phyloP scores from a whole-genome alignment of 2,113 vertebrate genomes.

The western clawed frog (Xenopus tropicalis) region DNA sequence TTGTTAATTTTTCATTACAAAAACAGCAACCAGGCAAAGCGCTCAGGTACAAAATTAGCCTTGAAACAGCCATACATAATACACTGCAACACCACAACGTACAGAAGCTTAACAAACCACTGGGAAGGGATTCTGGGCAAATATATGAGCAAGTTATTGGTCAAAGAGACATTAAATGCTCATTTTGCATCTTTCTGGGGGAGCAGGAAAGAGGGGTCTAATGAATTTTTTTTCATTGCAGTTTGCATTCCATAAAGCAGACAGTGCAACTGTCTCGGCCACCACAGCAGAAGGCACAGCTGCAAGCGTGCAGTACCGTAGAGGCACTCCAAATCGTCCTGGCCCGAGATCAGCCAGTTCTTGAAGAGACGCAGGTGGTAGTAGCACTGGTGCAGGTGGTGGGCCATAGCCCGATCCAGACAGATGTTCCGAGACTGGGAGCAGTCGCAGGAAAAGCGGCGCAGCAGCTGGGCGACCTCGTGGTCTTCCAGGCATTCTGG shows the following conservation, averaged over 20 bases:
- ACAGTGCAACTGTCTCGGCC: constrained; percentile 53
- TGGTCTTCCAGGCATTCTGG: constrained; percentile 88
- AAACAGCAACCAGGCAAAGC: constrained; percentile 41
- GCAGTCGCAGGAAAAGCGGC: constrained; percentile 86
- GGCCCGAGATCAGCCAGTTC: constrained; percentile 97
- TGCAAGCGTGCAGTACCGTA: constrained; percentile 80
- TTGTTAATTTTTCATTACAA: constrained; percentile 8
- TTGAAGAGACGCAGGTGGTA: constrained; percentile 98
- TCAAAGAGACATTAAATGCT: constrained; percentile 28
- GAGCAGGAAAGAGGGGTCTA: not conserved
- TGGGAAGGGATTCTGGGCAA: constrained; percentile 2
- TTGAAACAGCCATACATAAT: constrained; percentile 15
- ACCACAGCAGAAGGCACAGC: constrained; percentile 60
- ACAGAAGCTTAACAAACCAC: constrained; percentile 30
- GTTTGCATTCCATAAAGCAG: constrained; percentile 59
- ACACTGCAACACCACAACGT: constrained; percentile 33
- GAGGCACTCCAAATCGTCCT: constrained; percentile 92
- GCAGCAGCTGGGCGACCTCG: constrained; percentile 89
- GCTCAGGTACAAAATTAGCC: constrained; percentile 22
- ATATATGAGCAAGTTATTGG: constrained; percentile 27
- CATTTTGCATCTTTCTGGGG: not conserved
- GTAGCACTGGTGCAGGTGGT: constrained; percentile 95
- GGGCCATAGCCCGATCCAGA: constrained; percentile 88
- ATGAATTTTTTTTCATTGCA: constrained; percentile 17
- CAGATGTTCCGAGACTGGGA: constrained; percentile 74